These are phyloP conservation scores for Campopleginae sp. DNA, from an alignment of 2,888 invertebrate genomes.

Conservation along the genomic window DNA sequence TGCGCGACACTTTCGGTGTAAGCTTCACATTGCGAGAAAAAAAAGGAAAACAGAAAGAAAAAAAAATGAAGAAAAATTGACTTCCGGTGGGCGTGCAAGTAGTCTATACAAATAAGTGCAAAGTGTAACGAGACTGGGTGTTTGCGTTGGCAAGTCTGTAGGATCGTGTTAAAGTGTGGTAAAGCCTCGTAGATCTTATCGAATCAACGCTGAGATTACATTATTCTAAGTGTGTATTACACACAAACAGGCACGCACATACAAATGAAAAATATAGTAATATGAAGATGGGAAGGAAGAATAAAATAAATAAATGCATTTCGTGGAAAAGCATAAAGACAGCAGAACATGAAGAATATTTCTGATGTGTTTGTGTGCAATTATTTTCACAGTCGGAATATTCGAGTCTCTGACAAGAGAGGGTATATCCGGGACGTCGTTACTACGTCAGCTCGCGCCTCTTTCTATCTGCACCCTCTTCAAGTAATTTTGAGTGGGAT, in stretches of 20 bases:
- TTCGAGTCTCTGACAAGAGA: slow-evolving; percentile 58
- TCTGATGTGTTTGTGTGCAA: slow-evolving; percentile 17
- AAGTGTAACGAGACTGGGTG: slow-evolving; percentile 62
- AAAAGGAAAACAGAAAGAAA: slow-evolving; percentile 15
- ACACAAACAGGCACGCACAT: not conserved
- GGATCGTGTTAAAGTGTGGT: slow-evolving; percentile 64
- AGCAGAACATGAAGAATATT: slow-evolving; percentile 41
- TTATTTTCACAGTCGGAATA: slow-evolving; percentile 60
- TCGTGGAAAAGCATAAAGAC: slow-evolving; percentile 58
- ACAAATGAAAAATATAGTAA: not conserved
- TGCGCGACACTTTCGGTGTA: slow-evolving; percentile 24
- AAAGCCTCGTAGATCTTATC: slow-evolving; percentile 64
- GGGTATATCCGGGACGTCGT: slow-evolving; percentile 67
- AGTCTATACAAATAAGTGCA: slow-evolving; percentile 53
- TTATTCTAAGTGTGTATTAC: slow-evolving; percentile 48
- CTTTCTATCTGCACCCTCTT: slow-evolving; percentile 46
- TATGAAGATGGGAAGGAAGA: slow-evolving; percentile 5
- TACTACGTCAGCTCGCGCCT: slow-evolving; percentile 57
- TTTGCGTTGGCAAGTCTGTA: slow-evolving; percentile 34
- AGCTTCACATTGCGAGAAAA: not conserved
- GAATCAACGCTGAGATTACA: slow-evolving; percentile 57
- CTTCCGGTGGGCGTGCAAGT: slow-evolving; percentile 59
- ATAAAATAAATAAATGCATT: slow-evolving; percentile 58
- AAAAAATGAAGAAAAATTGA: slow-evolving; percentile 18
- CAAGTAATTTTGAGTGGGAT: slow-evolving; percentile 53